These are phyloP conservation scores for Meandrina meandrites DNA, from an alignment of 92 coral and sea anemone species.

Conservation along the genomic window DNA sequence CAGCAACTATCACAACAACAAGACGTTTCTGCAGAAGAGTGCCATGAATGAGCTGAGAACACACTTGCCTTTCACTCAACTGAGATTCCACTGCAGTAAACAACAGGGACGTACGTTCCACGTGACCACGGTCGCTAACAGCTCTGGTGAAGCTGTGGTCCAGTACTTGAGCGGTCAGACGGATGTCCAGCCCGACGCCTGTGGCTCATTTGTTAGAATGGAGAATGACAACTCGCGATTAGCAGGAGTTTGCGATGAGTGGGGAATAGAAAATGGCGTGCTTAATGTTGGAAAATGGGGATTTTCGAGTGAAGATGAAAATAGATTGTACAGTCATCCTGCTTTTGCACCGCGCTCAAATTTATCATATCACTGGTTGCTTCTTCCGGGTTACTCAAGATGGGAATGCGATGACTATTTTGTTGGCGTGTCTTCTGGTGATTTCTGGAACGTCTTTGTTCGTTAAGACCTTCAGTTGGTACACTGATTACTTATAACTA, in stretches of 20 bases:
- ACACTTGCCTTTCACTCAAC: slow-evolving; percentile 6
- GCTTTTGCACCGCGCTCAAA: no score
- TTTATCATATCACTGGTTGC: no score
- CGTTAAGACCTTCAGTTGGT: no score
- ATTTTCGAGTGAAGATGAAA: no score
- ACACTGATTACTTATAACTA: no score
- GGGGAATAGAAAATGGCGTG: not conserved
- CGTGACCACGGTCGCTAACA: slow-evolving; percentile 28
- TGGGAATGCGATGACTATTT: not conserved
- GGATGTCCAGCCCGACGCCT: slow-evolving; percentile 2
- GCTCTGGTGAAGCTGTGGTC: slow-evolving; percentile 26
- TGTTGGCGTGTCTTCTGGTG: not conserved
- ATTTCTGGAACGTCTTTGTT: not conserved
- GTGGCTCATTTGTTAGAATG: slow-evolving; percentile 22
- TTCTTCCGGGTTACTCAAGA: not conserved
- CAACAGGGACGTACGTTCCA: slow-evolving; percentile 24
- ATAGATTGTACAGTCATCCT: no score
- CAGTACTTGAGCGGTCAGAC: slow-evolving; percentile 37
- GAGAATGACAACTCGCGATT: slow-evolving; percentile 21
- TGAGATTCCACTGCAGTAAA: slow-evolving; percentile 26
- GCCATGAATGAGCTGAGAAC: slow-evolving; percentile 17
- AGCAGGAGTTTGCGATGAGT: not conserved
- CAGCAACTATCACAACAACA: not conserved
- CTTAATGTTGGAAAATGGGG: slow-evolving; percentile 4
- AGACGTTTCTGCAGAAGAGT: not conserved